A percentile compares a stretch with the other conserved stretches of the same genome.
phyloP scores from a whole-genome alignment of 1,140 invertebrate species.

The Globodera rostochiensis region DNA sequence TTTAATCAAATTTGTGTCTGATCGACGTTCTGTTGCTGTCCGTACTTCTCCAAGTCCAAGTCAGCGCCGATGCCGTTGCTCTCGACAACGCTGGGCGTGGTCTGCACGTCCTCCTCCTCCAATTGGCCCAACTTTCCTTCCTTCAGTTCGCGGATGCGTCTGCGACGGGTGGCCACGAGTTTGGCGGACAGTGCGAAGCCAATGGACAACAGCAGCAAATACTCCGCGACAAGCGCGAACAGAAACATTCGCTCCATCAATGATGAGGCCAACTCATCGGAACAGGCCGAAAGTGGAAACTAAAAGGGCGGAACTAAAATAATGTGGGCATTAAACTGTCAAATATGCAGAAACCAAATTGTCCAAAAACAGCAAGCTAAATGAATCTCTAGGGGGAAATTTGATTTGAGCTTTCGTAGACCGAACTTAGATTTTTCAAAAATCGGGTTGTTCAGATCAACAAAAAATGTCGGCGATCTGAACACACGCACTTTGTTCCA shows the following conservation, averaged over 20 bases:
- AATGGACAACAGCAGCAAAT: conserved; percentile 19
- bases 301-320: background rate
- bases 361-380: background rate
- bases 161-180: conserved; percentile 7
- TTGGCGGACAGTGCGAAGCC: conserved; percentile 11
- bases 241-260: conserved; percentile 20
- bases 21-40: too few relatives aligned
- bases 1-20: too few relatives aligned
- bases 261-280: conserved; percentile 24
- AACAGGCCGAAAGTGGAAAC: conserved; percentile 10
- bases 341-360: background rate
- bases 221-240: conserved; percentile 30
- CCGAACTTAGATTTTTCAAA: conserved; percentile 17
- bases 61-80: background rate
- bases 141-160: background rate
- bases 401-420: background rate
- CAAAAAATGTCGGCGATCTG: background rate
- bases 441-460: too few relatives aligned
- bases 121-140: background rate
- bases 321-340: background rate
- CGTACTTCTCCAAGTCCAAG: too few relatives aligned
- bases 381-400: background rate
- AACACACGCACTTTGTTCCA: background rate
- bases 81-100: background rate
- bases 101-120: background rate